These are phyloP conservation scores for Drosophila sulfurigaster DNA, from an alignment of 1,140 invertebrate genomes.

Conservation along the genomic window DNA sequence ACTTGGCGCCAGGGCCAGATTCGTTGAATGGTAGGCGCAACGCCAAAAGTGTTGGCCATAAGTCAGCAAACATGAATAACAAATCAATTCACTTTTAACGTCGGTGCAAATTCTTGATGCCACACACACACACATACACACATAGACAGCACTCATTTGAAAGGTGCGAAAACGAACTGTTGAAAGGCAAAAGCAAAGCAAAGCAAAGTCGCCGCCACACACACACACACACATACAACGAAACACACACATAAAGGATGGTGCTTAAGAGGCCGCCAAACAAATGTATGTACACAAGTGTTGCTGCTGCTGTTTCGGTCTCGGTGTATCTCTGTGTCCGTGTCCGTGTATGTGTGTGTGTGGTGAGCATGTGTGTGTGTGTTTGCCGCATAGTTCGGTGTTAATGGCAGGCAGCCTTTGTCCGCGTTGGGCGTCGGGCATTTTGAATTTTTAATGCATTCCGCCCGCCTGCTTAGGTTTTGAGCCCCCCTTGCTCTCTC, in stretches of 20 bases:
- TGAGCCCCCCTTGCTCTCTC: not conserved
- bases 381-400: constrained; percentile 51
- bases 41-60: constrained; percentile 78
- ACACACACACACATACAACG: constrained; percentile 26
- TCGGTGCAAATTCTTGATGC: constrained; percentile 69
- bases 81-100: constrained; percentile 81
- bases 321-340: not conserved
- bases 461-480: constrained; percentile 68
- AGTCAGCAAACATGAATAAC: constrained; percentile 83
- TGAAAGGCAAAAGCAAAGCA: constrained; percentile 64
- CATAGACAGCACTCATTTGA: constrained; percentile 43
- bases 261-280: constrained; percentile 47
- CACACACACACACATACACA: constrained; percentile 42
- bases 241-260: constrained; percentile 22
- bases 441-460: constrained; percentile 80
- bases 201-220: constrained; percentile 52
- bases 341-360: constrained; percentile 20
- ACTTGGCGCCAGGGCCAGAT: constrained; percentile 65
- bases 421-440: constrained; percentile 67
- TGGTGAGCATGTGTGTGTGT: constrained; percentile 24
- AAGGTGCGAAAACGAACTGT: constrained; percentile 80
- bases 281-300: constrained; percentile 18
- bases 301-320: not conserved
- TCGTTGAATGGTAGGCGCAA: constrained; percentile 77
- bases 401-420: constrained; percentile 74